Evolutionary conservation across 2,797 vertebrate genomes (phyloP), one percentile per base, ranked within the genome.

Genomic region (Malacoctenus gilli): DNA sequence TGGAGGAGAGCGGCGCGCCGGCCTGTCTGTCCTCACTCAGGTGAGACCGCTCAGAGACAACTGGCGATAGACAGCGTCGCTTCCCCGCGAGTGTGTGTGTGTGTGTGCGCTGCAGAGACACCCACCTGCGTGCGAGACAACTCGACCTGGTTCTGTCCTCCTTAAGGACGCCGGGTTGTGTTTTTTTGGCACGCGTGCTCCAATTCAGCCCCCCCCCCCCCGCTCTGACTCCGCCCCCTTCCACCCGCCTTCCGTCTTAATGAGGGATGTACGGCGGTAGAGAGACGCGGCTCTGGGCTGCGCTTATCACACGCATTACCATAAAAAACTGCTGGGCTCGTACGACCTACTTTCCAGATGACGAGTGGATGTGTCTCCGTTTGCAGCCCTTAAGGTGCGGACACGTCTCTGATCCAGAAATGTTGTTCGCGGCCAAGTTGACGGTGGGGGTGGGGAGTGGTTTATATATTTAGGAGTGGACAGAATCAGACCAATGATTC

Each of bases 331-430:
- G 44, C 12, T 37, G 34, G 19, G 7, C 38, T 36, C 16, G 75
- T 62, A 36, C 81, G 83, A 63, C 80, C 83, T 59, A 84, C 49
- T 79, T 85, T 56, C 50, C 6, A 31, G 43, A 61, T 42, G 67
- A 59, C 20, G 2, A 20, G 48, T 58, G 39, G 8, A 25, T 37
- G 47, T 5, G 59, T 71, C 48, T 37, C 16, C 20, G 40, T 14
- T 23, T 2, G 18, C 16, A 50, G 41, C 25, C 47, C 48, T 42
- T 20, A 48, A 72, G 59, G 58, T 60, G 32, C 3, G 3, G 40
- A 53, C 47, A 43, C 38, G 8, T 41, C 32, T n/a, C 16, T 3
- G n/a, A 16, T 32, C 16, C 10, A 8, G 14, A 52, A 56, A 30
- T 52, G 31, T 16, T 40, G 38, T 40, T 53, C 61, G 68, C 38